phyloP scores from a whole-genome alignment of 2,888 invertebrate species.

The Panzeria rudis region DNA sequence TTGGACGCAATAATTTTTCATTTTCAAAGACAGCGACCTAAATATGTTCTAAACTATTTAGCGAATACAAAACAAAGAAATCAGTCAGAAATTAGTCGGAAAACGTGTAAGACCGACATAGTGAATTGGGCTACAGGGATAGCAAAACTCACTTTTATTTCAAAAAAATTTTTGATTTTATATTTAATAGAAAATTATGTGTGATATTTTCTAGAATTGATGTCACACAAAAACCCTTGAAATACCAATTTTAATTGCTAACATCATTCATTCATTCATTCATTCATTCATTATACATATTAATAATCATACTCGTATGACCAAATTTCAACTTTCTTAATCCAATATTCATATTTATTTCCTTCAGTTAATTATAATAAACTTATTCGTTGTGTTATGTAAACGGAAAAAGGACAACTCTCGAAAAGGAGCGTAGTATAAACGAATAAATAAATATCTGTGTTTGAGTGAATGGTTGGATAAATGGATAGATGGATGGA shows the following conservation, averaged over 20 bases:
- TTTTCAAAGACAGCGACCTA: no score
- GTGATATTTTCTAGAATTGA: background rate
- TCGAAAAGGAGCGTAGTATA: background rate
- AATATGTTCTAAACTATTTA: no score
- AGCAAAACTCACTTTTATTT: no score
- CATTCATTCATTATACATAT: background rate
- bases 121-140: no score
- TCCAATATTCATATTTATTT: conserved; percentile 45
- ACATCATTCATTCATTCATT: background rate
- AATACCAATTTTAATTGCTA: conserved; percentile 24
- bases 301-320: conserved; percentile 16
- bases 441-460: background rate
- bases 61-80: no score
- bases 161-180: background rate
- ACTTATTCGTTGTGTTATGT: conserved; percentile 4
- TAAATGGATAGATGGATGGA: conserved; percentile 16
- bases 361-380: conserved; percentile 63
- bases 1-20: no score
- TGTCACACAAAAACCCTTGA: background rate
- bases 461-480: conserved; percentile 3
- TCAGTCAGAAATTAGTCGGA: no score
- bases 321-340: conserved; percentile 17
- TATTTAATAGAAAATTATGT: background rate
- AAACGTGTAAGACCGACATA: no score
- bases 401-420: conserved; percentile 35